These are phyloP conservation scores for Hoplodrina ambigua DNA, from an alignment of 2,888 invertebrate species.

Conservation along the genomic window DNA sequence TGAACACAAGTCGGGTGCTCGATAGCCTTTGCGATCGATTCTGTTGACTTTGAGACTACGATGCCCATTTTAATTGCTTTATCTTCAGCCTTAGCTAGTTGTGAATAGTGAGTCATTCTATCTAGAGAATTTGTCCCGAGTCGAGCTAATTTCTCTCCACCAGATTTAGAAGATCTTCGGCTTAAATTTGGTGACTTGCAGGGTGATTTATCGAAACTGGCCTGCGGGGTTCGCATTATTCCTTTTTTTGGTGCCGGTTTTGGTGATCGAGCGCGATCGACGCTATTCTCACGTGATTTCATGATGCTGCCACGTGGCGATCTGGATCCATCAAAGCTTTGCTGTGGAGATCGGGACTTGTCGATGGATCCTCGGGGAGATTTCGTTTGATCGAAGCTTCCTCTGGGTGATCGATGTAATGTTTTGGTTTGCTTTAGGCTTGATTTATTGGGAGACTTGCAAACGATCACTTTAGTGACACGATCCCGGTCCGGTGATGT, in stretches of 20 bases:
- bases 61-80: conserved; percentile 89
- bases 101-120: conserved; percentile 87
- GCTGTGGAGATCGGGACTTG: conserved; percentile 90
- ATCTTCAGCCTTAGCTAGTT: conserved; percentile 87
- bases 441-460: conserved; percentile 88
- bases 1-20: conserved; percentile 94
- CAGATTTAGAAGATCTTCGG: conserved; percentile 83
- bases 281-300: conserved; percentile 86
- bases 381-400: conserved; percentile 87
- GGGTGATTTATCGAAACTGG: conserved; percentile 87
- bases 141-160: conserved; percentile 84
- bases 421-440: conserved; percentile 85
- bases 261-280: conserved; percentile 85
- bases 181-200: conserved; percentile 86
- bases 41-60: conserved; percentile 90
- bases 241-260: conserved; percentile 88
- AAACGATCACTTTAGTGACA: conserved; percentile 88
- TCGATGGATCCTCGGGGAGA: conserved; percentile 91
- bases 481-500: conserved; percentile 84
- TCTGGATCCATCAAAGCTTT: conserved; percentile 89
- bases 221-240: conserved; percentile 88
- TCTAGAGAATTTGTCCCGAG: conserved; percentile 88
- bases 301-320: conserved; percentile 88
- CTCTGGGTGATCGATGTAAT: conserved; percentile 88
- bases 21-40: conserved; percentile 89